Evolutionary conservation across 2,888 invertebrate genomes (phyloP), one percentile per base, ranked within the genome.

Genomic region (Tholera decimalis): DNA sequence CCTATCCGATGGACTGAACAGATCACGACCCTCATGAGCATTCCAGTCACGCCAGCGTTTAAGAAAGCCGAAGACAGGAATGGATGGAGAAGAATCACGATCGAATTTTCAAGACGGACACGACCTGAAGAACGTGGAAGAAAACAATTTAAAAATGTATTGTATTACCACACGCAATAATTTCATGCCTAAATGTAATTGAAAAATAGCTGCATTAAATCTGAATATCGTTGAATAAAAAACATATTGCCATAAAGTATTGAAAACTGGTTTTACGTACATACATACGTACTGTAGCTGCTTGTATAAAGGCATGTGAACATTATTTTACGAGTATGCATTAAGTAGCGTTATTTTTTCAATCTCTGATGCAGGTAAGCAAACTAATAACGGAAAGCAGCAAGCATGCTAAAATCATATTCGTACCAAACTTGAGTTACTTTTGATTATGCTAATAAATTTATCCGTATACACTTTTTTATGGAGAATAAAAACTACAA

Each of bases 361-460:
- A 53, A 41, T 30, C 39, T 74, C 44, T 58, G 44, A 55, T 55
- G 28, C 28, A 20, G 55, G 30, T 24, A 22, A 37, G 26, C 11
- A 28, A 6, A 35, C 30, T 50, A 49, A 44, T 58, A 58, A 49
- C 49, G 7, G n/a, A 30, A 73, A 56, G 20, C 55, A 18, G 22
- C 11, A 33, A 54, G 20, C 18, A 15, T 18, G 15, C 24, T 1
- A n/a, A 28, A 49, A 41, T 15, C 6, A 13, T 28, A 6, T 6
- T 20, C 5, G 18, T 33, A 20, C 1, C 2, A 4, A n/a, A 20
- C 37, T 24, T 18, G n/a, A 7, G 35, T 41, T 18, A 0, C 15
- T 26, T 33, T 51, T 24, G 20, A 22, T 5, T 8, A 5, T 6
- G 35, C 3, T 30, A 33, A 33, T 13, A 33, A 33, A 33, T 33